Base-by-base conservation (phyloP, 2,797 vertebrate species). In the Hippopotamyrus pictus region DNA sequence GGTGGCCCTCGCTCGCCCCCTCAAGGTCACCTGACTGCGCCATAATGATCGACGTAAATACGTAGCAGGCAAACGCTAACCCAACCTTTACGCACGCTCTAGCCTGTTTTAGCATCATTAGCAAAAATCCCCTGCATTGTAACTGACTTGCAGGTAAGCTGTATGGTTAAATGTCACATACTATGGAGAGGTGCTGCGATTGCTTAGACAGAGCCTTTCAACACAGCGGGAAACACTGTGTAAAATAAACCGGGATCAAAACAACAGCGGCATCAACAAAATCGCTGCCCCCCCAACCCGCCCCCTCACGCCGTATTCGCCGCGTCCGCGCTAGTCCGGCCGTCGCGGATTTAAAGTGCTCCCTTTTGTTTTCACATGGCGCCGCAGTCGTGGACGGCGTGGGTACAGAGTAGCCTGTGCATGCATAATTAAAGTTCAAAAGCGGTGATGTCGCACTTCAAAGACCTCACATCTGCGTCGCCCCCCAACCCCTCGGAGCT, bases 31-130 rank as follows among this genome's bases (percentile, higher is more conserved):
- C n/a, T 41, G 17, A 17, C 62, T 12, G 54, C 48, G 86, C 94
- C 92, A 93, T 93, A 92, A 94, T 93, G 92, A 94, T 92, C 92
- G 93, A 95, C 93, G 90, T 48, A 7, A 88, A 88, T 89, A 89
- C 90, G 87, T 92, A 91, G 90, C 25, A 17, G 4, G 25, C 17
- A 17, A 59, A 41, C 7, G 73, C 73, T 44, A 79, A 44, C 37
- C 73, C 73, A 44, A 41, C 14, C 73, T 41, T 79, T 19, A 79
- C 73, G n/a, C 17, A 9, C 0, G 2, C 37, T 19, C 14, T 79
- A 79, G 37, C 65, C 65, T 33, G 65, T 14, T 37, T 73, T 73
- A 37, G 65, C 65, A 5, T 37, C 29, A 37, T 73, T 73, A 73
- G 65, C 65, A 37, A 37, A 73, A 37, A 33, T 33, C 1, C 65